Evolutionary conservation across 2,797 vertebrate genomes (phyloP).

Genomic region (Pangasius macronema): DNA sequence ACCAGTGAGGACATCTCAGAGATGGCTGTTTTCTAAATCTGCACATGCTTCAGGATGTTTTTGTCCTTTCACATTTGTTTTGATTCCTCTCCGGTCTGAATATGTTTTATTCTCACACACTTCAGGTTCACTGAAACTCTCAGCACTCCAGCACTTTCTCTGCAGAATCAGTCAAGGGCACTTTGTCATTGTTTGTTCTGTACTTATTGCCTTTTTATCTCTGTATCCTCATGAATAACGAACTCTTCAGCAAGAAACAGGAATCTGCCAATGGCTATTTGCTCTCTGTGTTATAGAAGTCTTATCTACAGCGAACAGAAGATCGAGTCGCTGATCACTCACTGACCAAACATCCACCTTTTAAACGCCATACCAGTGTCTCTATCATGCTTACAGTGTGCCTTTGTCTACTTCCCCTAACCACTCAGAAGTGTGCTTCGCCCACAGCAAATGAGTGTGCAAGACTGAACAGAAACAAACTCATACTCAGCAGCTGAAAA

Average conservation of each 20-base stretch:
- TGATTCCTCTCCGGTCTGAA: background rate
- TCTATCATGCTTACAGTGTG: background rate
- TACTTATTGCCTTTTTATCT: conserved; percentile 35
- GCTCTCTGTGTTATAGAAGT: conserved; percentile 1
- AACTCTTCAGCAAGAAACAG: conserved; percentile 32
- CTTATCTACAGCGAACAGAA: conserved; percentile 27
- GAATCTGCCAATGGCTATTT: conserved; percentile 21
- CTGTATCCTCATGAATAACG: conserved; percentile 24
- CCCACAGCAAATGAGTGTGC: background rate
- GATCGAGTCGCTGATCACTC: background rate
- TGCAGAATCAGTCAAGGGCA: conserved; percentile 24
- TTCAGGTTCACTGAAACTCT: background rate
- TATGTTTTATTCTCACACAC: background rate
- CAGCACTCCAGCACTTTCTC: conserved; percentile 1
- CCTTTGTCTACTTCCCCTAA: background rate
- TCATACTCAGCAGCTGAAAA: background rate
- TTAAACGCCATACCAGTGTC: background rate
- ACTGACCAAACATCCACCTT: background rate
- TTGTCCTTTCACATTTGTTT: background rate
- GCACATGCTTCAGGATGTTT: background rate
- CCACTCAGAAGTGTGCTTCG: background rate
- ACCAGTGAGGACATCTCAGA: background rate
- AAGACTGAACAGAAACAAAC: background rate
- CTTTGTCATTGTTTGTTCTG: conserved; percentile 26
- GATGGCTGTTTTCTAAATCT: background rate